Percentiles rank a stretch among this genome's conserved stretches.
Conservation (phyloP, 2,888 invertebrate genomes). For the Helicoverpa assulta region DNA sequence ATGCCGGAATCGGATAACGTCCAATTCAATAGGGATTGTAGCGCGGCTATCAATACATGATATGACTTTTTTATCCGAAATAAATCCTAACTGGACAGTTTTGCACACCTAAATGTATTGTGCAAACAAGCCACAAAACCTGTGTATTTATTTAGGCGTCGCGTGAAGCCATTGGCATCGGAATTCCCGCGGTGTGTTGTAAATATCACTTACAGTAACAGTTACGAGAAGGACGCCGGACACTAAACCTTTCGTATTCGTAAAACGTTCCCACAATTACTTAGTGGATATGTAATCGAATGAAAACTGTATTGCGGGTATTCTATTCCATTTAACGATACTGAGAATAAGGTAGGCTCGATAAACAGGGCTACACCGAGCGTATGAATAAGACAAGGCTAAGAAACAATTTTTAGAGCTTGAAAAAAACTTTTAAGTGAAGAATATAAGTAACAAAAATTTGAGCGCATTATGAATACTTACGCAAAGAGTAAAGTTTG, state of each 20-base stretch:
- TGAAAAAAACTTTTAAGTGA: neutral
- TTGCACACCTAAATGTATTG: slow-evolving; percentile 13
- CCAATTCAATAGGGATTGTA: slow-evolving; percentile 17
- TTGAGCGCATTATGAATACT: too few species aligned
- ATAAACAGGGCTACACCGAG: slow-evolving; percentile 41
- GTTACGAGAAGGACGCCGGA: slow-evolving; percentile 13
- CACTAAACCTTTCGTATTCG: slow-evolving; percentile 46
- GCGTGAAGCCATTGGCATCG: slow-evolving; percentile 44
- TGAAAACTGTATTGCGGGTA: slow-evolving; percentile 55
- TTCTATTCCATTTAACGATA: slow-evolving; percentile 61
- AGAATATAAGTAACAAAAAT: neutral
- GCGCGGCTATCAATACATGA: slow-evolving; percentile 4
- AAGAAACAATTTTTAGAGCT: neutral
- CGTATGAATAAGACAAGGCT: slow-evolving; percentile 34
- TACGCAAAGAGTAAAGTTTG: slow-evolving; percentile 7
- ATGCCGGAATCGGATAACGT: slow-evolving; percentile 22
- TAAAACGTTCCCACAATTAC: slow-evolving; percentile 53
- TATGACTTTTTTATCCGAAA: slow-evolving; percentile 12
- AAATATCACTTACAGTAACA: slow-evolving; percentile 37
- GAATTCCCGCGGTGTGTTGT: slow-evolving; percentile 24
- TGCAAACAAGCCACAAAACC: slow-evolving; percentile 26
- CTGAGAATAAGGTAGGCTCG: slow-evolving; percentile 55
- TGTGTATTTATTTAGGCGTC: slow-evolving; percentile 20
- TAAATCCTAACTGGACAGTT: slow-evolving; percentile 22
- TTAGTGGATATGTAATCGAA: slow-evolving; percentile 62